Base-by-base conservation (phyloP, 1,140 invertebrate genomes). In the Streblospio benedicti region DNA sequence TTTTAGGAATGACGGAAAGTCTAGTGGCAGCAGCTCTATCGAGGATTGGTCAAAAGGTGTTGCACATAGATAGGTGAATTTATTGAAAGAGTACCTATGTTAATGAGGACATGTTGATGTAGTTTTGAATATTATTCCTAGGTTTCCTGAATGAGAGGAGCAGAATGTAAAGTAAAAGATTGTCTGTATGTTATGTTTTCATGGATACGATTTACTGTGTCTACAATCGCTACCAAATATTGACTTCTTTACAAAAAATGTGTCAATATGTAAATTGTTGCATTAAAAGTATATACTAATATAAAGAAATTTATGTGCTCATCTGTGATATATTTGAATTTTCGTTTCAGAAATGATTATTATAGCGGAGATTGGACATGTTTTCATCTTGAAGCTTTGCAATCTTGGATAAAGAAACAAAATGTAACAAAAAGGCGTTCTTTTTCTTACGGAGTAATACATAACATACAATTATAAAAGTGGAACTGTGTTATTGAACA, bases 321-420 rank as follows among this genome's bases (percentile, higher is more conserved):
- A n/a, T n/a, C n/a, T n/a, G n/a, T n/a, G n/a, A n/a, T 53, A 16
- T 30, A 30, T 53, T 9, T 25, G 12, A 16, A 14, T 2, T 52
- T 28, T 6, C 50, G 12, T 56, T 56, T 18, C 53, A 61, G 59
- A 28, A 61, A 61, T 51, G 60, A 58, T 30, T 59, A 50, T 27
- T 62, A 62, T 43, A 54, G 60, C 27, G 60, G 60, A 14, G 53
- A 55, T 28, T 62, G 60, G 60, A 47, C 41, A 20, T 18, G 44
- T 23, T 62, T 62, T 38, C 41, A 58, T 32, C 52, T 62, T 31
- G 41, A 32, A 18, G 27, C 54, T 6, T 33, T 62, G n/a, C 35
- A 43, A 16, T 23, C 57, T 16, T 62, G 53, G 54, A 51, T 58
- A 30, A 32, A 28, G 20, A 35, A 57, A 33, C 57, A 51, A 25